A percentile compares a stretch with the other conserved stretches of the same genome.
Evolutionary conservation across 1,140 invertebrate species (phyloP).

Genomic region (Procambarus virginalis): DNA sequence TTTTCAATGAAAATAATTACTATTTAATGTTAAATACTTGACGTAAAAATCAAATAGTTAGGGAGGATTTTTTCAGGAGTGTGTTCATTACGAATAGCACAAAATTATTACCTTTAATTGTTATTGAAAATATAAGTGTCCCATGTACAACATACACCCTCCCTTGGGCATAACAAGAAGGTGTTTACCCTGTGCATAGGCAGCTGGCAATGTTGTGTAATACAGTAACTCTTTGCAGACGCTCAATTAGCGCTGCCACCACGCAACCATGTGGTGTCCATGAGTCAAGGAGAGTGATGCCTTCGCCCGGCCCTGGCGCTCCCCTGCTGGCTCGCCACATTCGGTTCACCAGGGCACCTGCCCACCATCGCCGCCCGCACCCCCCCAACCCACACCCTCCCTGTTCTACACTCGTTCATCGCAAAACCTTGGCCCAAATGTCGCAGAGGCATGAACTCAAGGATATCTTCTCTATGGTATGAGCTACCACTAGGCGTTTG

Average conservation of each 20-base stretch:
- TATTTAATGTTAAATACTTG: not conserved
- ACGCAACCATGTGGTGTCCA: conserved; percentile 75
- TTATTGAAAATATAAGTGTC: not conserved
- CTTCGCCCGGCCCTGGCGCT: conserved; percentile 88
- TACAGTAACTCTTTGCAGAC: conserved; percentile 75
- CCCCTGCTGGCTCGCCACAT: conserved; percentile 87
- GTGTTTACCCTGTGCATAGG: not conserved
- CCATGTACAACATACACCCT: not conserved
- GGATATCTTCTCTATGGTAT: conserved; percentile 97
- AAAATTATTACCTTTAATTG: not conserved
- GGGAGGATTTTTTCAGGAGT: no score
- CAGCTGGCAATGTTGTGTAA: not conserved
- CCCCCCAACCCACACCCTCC: conserved; percentile 79
- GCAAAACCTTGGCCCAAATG: conserved; percentile 96
- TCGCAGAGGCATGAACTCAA: conserved; percentile 97
- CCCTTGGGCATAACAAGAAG: not conserved
- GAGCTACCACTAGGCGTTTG: not conserved
- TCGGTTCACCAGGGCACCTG: conserved; percentile 80
- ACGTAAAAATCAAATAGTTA: not conserved
- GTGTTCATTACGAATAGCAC: no score
- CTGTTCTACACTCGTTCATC: conserved; percentile 97
- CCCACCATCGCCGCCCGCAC: conserved; percentile 73
- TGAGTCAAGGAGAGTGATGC: conserved; percentile 77
- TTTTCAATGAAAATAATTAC: not conserved
- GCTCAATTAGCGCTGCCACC: conserved; percentile 84